Evolutionary conservation across 2,888 invertebrate genomes (phyloP).

Genomic region (Unio pictorum): DNA sequence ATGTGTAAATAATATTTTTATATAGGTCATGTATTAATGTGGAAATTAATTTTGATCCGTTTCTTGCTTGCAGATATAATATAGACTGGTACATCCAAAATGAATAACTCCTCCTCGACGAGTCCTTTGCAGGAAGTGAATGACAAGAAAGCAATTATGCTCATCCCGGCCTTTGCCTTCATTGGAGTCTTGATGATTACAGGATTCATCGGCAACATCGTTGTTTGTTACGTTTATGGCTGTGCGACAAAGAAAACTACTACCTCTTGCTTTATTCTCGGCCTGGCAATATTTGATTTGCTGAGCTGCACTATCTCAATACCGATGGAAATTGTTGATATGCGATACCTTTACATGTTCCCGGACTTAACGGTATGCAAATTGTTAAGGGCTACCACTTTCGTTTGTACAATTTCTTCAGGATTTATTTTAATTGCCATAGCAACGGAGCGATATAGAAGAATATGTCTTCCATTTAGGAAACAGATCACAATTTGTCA

Average conservation of each 20-base stretch:
- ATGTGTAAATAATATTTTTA: too few relatives aligned
- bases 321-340: slow-evolving; percentile 55
- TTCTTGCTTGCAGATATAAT: too few relatives aligned
- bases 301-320: slow-evolving; percentile 47
- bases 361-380: slow-evolving; percentile 46
- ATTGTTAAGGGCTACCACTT: slow-evolving; percentile 36
- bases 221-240: slow-evolving; percentile 49
- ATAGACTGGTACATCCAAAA: slow-evolving; percentile 21
- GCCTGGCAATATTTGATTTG: slow-evolving; percentile 48
- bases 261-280: slow-evolving; percentile 48
- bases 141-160: slow-evolving; percentile 35
- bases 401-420: slow-evolving; percentile 42
- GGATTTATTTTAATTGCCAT: slow-evolving; percentile 46
- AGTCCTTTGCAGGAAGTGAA: slow-evolving; percentile 21
- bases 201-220: slow-evolving; percentile 50
- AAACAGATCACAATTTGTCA: slow-evolving; percentile 32
- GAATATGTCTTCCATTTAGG: slow-evolving; percentile 34
- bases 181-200: slow-evolving; percentile 43
- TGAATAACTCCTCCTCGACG: slow-evolving; percentile 11
- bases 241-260: slow-evolving; percentile 36
- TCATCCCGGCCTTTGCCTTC: slow-evolving; percentile 47
- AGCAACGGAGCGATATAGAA: slow-evolving; percentile 42
- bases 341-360: slow-evolving; percentile 46
- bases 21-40: too few relatives aligned
- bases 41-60: too few relatives aligned